These are phyloP conservation scores for Argentina silus DNA, from an alignment of 2,797 vertebrate genomes.

Conservation along the genomic window DNA sequence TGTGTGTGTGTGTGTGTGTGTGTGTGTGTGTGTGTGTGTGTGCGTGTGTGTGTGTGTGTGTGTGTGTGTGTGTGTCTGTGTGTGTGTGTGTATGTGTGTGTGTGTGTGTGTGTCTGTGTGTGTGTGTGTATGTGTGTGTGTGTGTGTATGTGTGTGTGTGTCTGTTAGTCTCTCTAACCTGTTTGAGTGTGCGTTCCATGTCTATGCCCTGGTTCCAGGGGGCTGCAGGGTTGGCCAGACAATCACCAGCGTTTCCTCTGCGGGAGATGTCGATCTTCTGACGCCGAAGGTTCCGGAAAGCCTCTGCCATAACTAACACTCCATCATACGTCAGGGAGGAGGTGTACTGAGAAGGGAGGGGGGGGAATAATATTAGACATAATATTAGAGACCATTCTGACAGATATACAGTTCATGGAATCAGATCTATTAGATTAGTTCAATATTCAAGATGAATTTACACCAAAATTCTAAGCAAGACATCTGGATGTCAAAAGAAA, in stretches of 20 bases:
- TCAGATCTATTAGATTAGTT: background rate
- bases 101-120: background rate
- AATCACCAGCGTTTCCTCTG: conserved; percentile 96
- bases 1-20: background rate
- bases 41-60: background rate
- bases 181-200: conserved; percentile 97
- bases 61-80: background rate
- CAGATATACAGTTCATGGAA: background rate
- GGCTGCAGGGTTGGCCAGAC: conserved; percentile 96
- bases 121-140: background rate
- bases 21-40: background rate
- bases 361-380: background rate
- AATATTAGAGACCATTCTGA: background rate
- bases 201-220: conserved; percentile 99
- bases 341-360: conserved; percentile 82
- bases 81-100: background rate
- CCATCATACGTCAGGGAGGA: conserved; percentile 97
- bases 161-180: conserved; percentile 67
- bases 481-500: too few species aligned
- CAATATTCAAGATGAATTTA: too few species aligned
- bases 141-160: background rate
- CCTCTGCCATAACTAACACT: conserved; percentile 97
- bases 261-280: conserved; percentile 98
- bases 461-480: too few species aligned
- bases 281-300: conserved; percentile 93